Conservation (phyloP, 2,888 invertebrate genomes). For the Odontomyia ornata region DNA sequence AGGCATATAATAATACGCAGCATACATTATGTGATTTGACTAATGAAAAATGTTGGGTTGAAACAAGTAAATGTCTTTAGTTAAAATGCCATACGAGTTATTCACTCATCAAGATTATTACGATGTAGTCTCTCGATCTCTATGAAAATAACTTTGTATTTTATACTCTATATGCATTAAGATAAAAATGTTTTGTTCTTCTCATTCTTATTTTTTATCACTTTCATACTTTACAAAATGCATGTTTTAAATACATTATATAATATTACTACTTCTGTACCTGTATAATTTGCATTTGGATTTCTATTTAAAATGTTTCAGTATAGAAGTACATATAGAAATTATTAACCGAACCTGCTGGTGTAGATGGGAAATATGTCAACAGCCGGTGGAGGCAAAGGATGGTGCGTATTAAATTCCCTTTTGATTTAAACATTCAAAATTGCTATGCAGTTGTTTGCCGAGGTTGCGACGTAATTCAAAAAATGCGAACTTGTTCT, state of each 20-base stretch:
- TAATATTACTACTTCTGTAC: slow-evolving; percentile 34
- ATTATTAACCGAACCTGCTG: neutral
- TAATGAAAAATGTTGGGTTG: slow-evolving; percentile 35
- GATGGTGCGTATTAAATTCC: neutral
- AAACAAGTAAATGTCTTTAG: slow-evolving; percentile 39
- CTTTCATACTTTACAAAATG: slow-evolving; percentile 41
- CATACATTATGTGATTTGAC: slow-evolving; percentile 29
- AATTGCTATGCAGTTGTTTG: neutral
- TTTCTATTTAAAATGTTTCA: slow-evolving; percentile 1
- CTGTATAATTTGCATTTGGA: slow-evolving; percentile 37
- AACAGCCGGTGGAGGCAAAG: neutral
- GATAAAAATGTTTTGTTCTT: slow-evolving; percentile 38
- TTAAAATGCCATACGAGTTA: slow-evolving; percentile 42
- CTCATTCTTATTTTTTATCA: slow-evolving; percentile 31
- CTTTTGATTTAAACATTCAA: neutral
- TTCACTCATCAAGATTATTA: slow-evolving; percentile 39
- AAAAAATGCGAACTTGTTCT: too few species aligned
- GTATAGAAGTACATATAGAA: slow-evolving; percentile 6
- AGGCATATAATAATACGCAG: slow-evolving; percentile 26
- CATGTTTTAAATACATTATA: slow-evolving; percentile 37
- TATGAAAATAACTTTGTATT: slow-evolving; percentile 39
- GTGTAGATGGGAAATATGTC: neutral
- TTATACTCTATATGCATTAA: slow-evolving; percentile 34
- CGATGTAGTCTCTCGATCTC: slow-evolving; percentile 40
- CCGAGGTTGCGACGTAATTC: too few species aligned